Evolutionary conservation across 2,888 invertebrate species (phyloP).

Genomic region (Aphrophora alni): DNA sequence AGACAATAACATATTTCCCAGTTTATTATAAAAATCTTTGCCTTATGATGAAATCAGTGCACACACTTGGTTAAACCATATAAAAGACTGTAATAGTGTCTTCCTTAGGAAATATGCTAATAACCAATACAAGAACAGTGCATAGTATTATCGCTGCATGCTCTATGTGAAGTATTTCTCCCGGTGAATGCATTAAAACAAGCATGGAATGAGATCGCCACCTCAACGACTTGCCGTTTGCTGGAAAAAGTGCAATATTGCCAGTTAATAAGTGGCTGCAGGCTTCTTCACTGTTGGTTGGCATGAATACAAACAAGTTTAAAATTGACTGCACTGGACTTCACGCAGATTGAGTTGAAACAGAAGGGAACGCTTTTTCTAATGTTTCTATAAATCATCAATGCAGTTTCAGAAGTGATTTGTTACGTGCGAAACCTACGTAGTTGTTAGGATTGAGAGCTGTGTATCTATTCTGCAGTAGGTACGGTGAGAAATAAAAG

Average conservation of each 20-base stretch:
- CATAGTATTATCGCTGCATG: too few relatives aligned
- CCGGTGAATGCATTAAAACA: too few relatives aligned
- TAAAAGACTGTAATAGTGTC: too few relatives aligned
- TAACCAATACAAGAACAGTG: too few relatives aligned
- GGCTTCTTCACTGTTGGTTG: neutral
- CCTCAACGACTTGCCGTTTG: neutral
- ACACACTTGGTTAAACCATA: too few relatives aligned
- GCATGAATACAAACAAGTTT: constrained; percentile 2
- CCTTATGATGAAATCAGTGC: too few relatives aligned
- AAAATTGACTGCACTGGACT: constrained; percentile 5
- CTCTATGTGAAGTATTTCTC: too few relatives aligned
- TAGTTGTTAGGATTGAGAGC: neutral
- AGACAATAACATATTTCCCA: too few relatives aligned
- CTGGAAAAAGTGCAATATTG: neutral
- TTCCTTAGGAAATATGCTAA: too few relatives aligned
- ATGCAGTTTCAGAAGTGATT: constrained; percentile 2
- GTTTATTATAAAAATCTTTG: too few relatives aligned
- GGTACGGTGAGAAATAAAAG: neutral
- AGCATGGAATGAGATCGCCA: neutral
- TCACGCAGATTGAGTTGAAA: neutral
- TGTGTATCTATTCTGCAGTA: neutral
- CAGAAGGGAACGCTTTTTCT: neutral
- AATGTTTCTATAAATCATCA: constrained; percentile 1
- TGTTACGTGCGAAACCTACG: constrained; percentile 2
- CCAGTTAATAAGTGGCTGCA: neutral